Evolutionary conservation across 2,888 invertebrate species (phyloP), one percentile per base, ranked within the genome.

Genomic region (Congeria kusceri): DNA sequence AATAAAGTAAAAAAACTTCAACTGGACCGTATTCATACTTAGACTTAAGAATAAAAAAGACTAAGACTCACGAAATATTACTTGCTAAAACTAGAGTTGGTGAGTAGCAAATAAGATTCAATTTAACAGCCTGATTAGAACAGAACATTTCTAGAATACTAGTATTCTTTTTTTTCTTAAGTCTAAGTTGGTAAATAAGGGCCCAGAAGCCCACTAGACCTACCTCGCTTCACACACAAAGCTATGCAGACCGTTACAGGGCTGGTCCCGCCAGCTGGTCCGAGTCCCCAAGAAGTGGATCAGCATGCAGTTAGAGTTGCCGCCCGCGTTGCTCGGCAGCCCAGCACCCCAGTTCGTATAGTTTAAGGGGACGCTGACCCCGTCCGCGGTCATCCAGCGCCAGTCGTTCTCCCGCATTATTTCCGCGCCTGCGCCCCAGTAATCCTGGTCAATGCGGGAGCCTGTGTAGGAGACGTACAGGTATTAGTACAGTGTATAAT

Each of bases 331-430:
- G 53, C 74, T 67, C 0, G 79, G 79, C 58, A 27, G 56, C 13
- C 58, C 46, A 0, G 28, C 5, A 15, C 23, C 56, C 79, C 79
- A 79, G 58, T 75, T 56, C 5, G 67, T 74, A 58, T 71, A 79
- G 25, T 13, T 56, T 7, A 79, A 63, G 4, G 70, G 70, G 0
- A 39, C 25, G 18, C 58, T 67, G 3, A 25, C 20, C 18, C 79
- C 79, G 29, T 74, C 63, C 13, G 28, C 32, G n/a, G 46, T 58
- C 74, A 79, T 71, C 79, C 79, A 79, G 32, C 70, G 57, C 79
- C 79, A 79, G 53, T 66, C 63, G 1, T 67, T 71, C 29, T 74
- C 79, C 20, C 70, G 44, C 13, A 56, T 49, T 9, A 79, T 75
- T 27, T 79, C 79, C 20, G 71, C 47, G 4, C 74, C 79, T 9